Evolutionary conservation across 2,113 vertebrate species (phyloP).

Genomic region (Dendropsophus ebraccatus): DNA sequence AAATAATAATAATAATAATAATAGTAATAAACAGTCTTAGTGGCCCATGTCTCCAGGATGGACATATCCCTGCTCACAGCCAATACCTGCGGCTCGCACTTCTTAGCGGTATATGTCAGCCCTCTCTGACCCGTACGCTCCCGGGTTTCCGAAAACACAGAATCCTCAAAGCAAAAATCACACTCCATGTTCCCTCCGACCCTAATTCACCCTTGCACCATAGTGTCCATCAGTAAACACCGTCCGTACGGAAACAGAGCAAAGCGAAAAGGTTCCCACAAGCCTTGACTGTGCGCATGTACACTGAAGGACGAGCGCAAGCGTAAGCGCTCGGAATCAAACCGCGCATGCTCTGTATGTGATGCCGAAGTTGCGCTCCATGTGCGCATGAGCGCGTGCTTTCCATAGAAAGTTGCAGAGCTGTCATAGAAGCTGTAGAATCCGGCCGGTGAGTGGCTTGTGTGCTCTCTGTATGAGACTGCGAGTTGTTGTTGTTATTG

Average conservation of each 20-base stretch:
- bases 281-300: neutral
- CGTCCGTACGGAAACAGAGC: constrained; percentile 7
- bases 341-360: neutral
- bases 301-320: too few relatives aligned
- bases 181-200: neutral
- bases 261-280: neutral
- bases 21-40: too few relatives aligned
- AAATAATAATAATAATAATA: neutral
- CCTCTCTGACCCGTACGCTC: neutral
- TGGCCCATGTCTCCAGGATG: too few relatives aligned
- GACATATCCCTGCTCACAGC: too few relatives aligned
- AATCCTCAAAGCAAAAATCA: constrained; percentile 46
- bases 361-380: too few relatives aligned
- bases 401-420: constrained; percentile 13
- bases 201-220: neutral
- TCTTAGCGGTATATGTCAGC: neutral
- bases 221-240: neutral
- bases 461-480: too few relatives aligned
- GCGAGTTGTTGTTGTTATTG: neutral
- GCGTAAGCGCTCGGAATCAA: neutral
- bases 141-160: constrained; percentile 35
- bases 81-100: constrained; percentile 28
- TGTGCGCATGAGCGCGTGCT: constrained; percentile 5
- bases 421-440: neutral
- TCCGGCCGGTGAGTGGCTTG: neutral